Evolutionary conservation across 2,113 vertebrate species (phyloP), one percentile per base, ranked within the genome.

Genomic region (Pteruthius melanotis): DNA sequence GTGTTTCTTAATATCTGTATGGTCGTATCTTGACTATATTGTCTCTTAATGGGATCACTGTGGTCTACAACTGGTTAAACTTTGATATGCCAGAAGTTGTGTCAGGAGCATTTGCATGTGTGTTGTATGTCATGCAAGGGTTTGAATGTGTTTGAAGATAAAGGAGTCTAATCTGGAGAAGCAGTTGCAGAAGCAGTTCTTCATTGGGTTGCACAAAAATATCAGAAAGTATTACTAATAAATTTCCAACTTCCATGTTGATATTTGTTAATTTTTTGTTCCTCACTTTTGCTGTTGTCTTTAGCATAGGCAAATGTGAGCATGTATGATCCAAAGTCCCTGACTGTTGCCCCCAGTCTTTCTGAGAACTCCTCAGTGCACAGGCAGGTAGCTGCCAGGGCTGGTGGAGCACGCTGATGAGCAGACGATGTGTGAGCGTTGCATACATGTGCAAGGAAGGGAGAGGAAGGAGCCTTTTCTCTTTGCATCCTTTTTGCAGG

Each of bases 391-490:
- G 27, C 28, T 39, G 31, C 77, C 35, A 56, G 47, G 74, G 57
- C 61, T 75, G 66, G 23, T 44, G 70, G 44, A 74, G 52, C 60
- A 35, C 1, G 0, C 39, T 61, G 12, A 9, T 64, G 37, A 56
- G 63, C 24, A 79, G n/a, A 63, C 16, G 31, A 1, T 31, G 8
- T 0, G 3, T 44, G 63, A n/a, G n/a, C n/a, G n/a, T n/a, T n/a
- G n/a, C n/a, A n/a, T n/a, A n/a, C n/a, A n/a, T n/a, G n/a, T n/a
- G n/a, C n/a, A n/a, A n/a, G n/a, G n/a, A n/a, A n/a, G n/a, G n/a
- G n/a, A n/a, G n/a, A n/a, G n/a, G n/a, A n/a, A n/a, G n/a, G n/a
- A n/a, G n/a, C n/a, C n/a, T n/a, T n/a, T n/a, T n/a, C n/a, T n/a
- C n/a, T n/a, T n/a, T n/a, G n/a, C n/a, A n/a, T n/a, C n/a, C n/a